A percentile compares a stretch with the other conserved stretches of the same genome.
phyloP scores from a whole-genome alignment of 2,888 invertebrate species.

The Amphipyra berbera region DNA sequence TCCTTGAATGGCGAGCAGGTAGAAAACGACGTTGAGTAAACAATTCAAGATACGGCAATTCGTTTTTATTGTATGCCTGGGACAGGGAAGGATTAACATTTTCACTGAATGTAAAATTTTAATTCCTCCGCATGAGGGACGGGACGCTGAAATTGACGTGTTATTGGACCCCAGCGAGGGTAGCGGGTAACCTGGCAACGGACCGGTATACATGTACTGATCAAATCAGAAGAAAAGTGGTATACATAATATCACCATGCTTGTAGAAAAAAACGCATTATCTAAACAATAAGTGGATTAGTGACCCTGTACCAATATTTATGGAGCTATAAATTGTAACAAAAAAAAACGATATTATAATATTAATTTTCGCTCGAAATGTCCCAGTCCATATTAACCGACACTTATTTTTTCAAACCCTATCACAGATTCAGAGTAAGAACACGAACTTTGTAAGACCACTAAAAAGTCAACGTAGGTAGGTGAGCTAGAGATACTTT shows the following conservation, averaged over 20 bases:
- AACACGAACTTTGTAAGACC: too few species aligned
- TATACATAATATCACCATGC: neutral
- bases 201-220: constrained; percentile 43
- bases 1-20: constrained; percentile 49
- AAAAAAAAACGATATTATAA: too few species aligned
- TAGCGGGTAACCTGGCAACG: constrained; percentile 43
- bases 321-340: too few species aligned
- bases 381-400: too few species aligned
- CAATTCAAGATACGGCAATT: constrained; percentile 84
- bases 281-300: too few species aligned
- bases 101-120: constrained; percentile 86
- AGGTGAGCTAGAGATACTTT: neutral
- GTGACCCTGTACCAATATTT: too few species aligned
- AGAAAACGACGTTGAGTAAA: constrained; percentile 66
- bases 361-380: too few species aligned
- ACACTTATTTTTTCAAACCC: too few species aligned
- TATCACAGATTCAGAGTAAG: too few species aligned
- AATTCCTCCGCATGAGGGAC: constrained; percentile 82
- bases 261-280: neutral
- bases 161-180: constrained; percentile 79
- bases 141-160: constrained; percentile 80
- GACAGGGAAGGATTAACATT: constrained; percentile 85
- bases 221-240: constrained; percentile 59
- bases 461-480: neutral
- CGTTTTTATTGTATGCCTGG: constrained; percentile 82